phyloP scores from a whole-genome alignment of 2,113 vertebrate genomes.

The Chlorodrepanis virens region DNA sequence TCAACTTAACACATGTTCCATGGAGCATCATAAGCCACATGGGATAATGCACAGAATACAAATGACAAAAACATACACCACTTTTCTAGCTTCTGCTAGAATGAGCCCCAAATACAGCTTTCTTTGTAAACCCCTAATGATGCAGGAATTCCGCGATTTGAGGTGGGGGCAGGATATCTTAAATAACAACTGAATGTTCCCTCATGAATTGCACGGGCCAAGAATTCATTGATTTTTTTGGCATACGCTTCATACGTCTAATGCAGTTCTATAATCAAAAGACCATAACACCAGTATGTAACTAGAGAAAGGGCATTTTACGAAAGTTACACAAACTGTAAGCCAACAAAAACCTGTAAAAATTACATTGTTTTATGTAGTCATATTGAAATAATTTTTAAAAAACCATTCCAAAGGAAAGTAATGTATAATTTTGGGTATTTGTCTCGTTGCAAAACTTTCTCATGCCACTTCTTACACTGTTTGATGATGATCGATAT shows the following conservation, averaged over 20 bases:
- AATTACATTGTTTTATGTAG: not conserved
- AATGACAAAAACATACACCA: not conserved
- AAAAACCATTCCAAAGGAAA: not conserved
- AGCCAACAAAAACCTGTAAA: slow-evolving; percentile 45
- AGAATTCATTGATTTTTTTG: slow-evolving; percentile 18
- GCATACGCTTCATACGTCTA: not conserved
- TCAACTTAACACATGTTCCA: not conserved
- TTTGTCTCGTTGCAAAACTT: not conserved
- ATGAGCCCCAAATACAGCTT: not conserved
- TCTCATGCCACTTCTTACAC: not conserved
- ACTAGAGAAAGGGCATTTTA: slow-evolving; percentile 4
- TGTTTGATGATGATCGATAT: not conserved
- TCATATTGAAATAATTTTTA: not conserved
- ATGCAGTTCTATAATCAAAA: not conserved
- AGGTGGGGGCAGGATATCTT: not conserved
- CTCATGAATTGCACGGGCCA: not conserved
- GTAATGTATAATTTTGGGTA: not conserved
- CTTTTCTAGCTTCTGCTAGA: not conserved
- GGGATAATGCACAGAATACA: not conserved
- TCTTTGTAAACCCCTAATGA: not conserved
- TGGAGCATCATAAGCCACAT: not conserved
- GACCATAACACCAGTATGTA: not conserved
- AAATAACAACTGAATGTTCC: slow-evolving; percentile 5
- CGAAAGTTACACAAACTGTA: not conserved
- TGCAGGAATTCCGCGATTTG: not conserved